A percentile compares a stretch with the other conserved stretches of the same genome.
These are phyloP conservation scores for Erpornis zantholeuca DNA, from an alignment of 2,113 vertebrate species.

Conservation along the genomic window DNA sequence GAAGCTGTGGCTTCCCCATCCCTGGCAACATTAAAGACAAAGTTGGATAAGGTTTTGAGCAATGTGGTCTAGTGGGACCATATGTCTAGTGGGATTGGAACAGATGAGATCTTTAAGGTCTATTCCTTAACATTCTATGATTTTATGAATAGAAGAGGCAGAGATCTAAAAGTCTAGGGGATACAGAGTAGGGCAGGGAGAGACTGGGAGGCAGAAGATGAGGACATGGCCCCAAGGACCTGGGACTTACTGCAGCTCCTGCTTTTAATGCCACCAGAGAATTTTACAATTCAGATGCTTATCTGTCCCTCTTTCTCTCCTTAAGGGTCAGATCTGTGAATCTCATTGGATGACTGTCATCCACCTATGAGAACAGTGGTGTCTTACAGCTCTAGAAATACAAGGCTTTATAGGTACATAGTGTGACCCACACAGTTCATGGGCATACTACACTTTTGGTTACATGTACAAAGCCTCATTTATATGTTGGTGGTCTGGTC, in stretches of 20 bases:
- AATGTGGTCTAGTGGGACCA: not conserved
- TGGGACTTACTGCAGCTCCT: not conserved
- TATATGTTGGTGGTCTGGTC: not conserved
- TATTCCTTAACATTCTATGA: not conserved
- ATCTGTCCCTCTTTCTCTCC: not conserved
- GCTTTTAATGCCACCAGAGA: not conserved
- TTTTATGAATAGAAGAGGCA: not conserved
- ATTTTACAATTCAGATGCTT: not conserved
- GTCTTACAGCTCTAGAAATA: not conserved
- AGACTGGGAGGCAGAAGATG: not conserved
- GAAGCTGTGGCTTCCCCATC: not conserved
- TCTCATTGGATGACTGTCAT: not conserved
- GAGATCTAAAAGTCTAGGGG: not conserved
- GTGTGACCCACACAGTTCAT: not conserved
- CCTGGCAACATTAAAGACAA: not conserved
- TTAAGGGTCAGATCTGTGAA: not conserved
- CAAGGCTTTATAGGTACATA: not conserved
- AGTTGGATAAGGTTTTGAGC: not conserved
- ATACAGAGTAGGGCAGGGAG: not conserved
- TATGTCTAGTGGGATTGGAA: not conserved
- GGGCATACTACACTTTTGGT: not conserved
- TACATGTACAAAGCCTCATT: not conserved
- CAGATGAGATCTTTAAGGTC: not conserved
- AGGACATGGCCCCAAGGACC: not conserved
- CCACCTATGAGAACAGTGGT: not conserved